These are phyloP conservation scores for Acleris cristana DNA, from an alignment of 2,888 invertebrate genomes.

Conservation along the genomic window DNA sequence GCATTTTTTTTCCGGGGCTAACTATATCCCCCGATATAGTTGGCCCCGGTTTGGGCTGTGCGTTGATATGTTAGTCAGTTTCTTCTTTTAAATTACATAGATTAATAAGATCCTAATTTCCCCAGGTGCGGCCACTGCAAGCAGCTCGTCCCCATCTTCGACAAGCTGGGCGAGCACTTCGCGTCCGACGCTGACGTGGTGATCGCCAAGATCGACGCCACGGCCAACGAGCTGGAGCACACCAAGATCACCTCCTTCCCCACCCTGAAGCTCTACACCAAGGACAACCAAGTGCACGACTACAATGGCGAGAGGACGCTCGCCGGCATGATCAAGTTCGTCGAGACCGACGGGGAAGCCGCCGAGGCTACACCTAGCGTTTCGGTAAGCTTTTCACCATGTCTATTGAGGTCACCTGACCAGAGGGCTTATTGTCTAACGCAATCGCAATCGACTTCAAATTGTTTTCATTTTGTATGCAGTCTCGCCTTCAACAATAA, in stretches of 20 bases:
- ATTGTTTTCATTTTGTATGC: no score
- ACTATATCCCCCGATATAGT: no score
- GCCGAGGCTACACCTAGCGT: constrained; percentile 87
- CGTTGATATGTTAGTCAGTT: no score
- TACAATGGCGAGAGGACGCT: constrained; percentile 98
- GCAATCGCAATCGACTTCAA: no score
- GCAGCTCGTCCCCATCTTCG: constrained; percentile 98
- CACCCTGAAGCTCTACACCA: constrained; percentile 96
- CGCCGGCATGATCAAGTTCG: constrained; percentile 95
- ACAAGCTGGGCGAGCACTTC: constrained; percentile 97
- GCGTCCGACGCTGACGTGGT: constrained; percentile 91
- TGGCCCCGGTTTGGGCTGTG: no score
- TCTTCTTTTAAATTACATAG: no score
- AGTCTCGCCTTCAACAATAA: no score
- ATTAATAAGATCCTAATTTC: background rate
- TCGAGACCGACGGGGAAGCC: constrained; percentile 94
- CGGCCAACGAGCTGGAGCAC: constrained; percentile 98
- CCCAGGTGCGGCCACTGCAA: constrained; percentile 97
- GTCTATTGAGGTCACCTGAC: no score
- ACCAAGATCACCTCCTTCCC: constrained; percentile 98
- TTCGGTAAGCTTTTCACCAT: constrained; percentile 59
- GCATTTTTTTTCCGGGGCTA: no score
- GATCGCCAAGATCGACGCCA: constrained; percentile 99
- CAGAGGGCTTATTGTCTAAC: no score
- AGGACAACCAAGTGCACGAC: constrained; percentile 94